phyloP scores from a whole-genome alignment of 2,797 vertebrate genomes.

The Sarcoramphus papa region DNA sequence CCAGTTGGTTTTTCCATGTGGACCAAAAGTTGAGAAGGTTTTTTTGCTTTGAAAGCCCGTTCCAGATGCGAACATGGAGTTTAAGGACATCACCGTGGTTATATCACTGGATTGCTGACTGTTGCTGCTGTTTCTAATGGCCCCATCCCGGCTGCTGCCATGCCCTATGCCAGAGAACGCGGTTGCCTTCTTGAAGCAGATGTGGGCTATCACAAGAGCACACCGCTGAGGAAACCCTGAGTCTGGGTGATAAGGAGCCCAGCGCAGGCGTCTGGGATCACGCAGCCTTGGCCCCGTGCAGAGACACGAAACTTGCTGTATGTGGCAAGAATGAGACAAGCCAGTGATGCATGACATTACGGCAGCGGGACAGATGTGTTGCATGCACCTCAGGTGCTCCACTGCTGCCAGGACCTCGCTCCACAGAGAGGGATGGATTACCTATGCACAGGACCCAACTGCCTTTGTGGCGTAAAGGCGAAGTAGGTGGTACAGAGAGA shows the following conservation, averaged over 20 bases:
- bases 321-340: rapidly evolving
- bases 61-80: rapidly evolving
- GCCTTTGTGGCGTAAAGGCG: neutral
- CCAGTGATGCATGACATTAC: rapidly evolving
- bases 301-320: neutral
- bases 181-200: neutral
- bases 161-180: neutral
- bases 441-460: rapidly evolving
- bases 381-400: neutral
- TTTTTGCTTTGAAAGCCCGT: neutral
- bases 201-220: neutral
- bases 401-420: rapidly evolving
- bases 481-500: neutral
- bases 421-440: neutral
- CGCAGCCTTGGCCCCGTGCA: neutral
- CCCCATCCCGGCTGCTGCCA: neutral
- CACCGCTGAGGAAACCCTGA: rapidly evolving
- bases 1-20: neutral
- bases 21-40: neutral
- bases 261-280: neutral
- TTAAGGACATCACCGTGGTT: neutral
- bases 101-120: neutral
- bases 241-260: neutral
- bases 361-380: neutral
- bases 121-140: neutral